phyloP scores from a whole-genome alignment of 2,113 vertebrate genomes.

The Gallinago undulata region DNA sequence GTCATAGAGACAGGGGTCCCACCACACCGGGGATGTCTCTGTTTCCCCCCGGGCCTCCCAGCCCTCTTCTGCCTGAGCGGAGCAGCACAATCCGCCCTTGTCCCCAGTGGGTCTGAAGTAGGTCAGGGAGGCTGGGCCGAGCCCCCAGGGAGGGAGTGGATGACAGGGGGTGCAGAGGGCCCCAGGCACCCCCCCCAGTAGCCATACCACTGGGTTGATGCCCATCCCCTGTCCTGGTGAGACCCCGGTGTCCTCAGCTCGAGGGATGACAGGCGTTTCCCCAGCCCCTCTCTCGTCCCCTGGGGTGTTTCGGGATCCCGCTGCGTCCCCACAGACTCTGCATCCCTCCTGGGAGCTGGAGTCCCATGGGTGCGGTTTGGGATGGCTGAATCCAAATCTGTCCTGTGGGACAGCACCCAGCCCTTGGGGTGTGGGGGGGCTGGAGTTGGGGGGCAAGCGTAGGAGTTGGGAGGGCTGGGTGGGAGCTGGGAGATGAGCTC shows the following conservation, averaged over 20 bases:
- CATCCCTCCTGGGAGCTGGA: neutral
- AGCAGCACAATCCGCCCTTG: conserved; percentile 40
- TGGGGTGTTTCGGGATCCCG: neutral
- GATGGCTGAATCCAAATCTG: neutral
- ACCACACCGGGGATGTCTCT: neutral
- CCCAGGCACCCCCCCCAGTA: neutral
- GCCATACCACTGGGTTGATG: neutral
- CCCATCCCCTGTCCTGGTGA: neutral
- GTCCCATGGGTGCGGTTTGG: neutral
- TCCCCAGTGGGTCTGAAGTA: neutral
- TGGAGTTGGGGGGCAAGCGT: rapidly evolving
- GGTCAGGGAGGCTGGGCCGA: conserved; percentile 48
- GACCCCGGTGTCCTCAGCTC: neutral
- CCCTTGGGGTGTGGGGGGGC: rapidly evolving
- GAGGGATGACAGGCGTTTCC: neutral
- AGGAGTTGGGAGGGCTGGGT: neutral
- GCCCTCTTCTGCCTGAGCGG: conserved; percentile 40
- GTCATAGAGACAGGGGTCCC: rapidly evolving
- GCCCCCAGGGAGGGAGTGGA: neutral
- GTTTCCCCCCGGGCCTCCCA: neutral
- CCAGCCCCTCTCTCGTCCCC: neutral
- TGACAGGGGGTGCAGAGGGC: neutral
- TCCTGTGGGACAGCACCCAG: rapidly evolving
- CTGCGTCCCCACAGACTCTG: neutral
- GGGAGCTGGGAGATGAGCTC: neutral